phyloP scores from a whole-genome alignment of 92 coral and sea anemone species.

The Palythoa grandiflora region DNA sequence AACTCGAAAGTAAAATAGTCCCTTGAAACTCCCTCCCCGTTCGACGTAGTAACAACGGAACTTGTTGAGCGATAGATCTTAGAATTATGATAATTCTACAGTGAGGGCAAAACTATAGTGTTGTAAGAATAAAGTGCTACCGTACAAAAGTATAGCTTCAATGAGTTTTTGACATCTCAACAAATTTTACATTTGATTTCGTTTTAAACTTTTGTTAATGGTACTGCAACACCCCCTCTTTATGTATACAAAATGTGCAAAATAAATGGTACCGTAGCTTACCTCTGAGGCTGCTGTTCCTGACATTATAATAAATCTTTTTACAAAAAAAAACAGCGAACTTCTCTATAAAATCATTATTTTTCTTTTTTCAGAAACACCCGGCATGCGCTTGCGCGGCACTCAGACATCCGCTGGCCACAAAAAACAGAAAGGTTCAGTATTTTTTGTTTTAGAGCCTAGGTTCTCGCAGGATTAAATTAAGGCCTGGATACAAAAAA shows the following conservation, averaged over 20 bases:
- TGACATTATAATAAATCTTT: slow-evolving; percentile 24
- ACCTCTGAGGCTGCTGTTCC: slow-evolving; percentile 16
- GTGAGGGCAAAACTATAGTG: neutral
- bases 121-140: neutral
- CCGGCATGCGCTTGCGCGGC: slow-evolving; percentile 50
- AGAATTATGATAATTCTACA: neutral
- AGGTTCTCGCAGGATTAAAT: neutral
- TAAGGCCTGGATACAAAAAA: slow-evolving; percentile 27
- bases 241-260: neutral
- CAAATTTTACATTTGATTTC: neutral
- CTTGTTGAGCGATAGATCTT: neutral
- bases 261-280: neutral
- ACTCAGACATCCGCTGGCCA: neutral
- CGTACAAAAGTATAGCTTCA: neutral
- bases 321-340: neutral
- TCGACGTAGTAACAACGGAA: neutral
- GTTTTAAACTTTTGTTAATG: neutral
- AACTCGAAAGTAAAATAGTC: slow-evolving; percentile 19
- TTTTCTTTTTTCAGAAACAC: slow-evolving; percentile 26
- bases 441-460: neutral
- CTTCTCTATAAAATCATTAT: slow-evolving; percentile 13
- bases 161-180: neutral
- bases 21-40: neutral
- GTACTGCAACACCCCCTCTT: neutral
- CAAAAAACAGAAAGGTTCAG: neutral